A percentile compares a stretch with the other conserved stretches of the same genome.
Evolutionary conservation across 2,888 invertebrate genomes (phyloP).

Genomic region (Ennomos quercinarius): DNA sequence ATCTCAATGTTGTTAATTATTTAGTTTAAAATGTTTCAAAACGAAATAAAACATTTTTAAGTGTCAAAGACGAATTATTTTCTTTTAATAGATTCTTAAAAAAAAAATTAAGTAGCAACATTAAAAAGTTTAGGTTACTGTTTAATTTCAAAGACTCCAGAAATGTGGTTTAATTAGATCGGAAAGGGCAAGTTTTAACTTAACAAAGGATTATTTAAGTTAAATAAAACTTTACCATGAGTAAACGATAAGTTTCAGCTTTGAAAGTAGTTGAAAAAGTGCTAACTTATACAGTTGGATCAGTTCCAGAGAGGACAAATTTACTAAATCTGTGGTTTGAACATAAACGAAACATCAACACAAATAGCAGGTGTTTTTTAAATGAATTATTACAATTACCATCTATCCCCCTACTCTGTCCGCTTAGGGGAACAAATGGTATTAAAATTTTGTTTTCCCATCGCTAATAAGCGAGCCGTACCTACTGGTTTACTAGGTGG

Average conservation of each 20-base stretch:
- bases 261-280: slow-evolving; percentile 6
- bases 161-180: slow-evolving; percentile 9
- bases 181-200: background rate
- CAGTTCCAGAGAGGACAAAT: background rate
- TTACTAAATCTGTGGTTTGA: background rate
- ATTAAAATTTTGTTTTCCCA: no score
- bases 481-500: no score
- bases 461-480: no score
- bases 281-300: slow-evolving; percentile 6
- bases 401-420: no score
- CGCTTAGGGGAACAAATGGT: no score
- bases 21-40: slow-evolving; percentile 50
- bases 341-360: background rate
- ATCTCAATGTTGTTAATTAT: slow-evolving; percentile 47
- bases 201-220: slow-evolving; percentile 22
- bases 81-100: slow-evolving; percentile 45
- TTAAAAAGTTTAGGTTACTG: slow-evolving; percentile 11
- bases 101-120: slow-evolving; percentile 36
- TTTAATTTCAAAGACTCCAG: slow-evolving; percentile 3
- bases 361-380: no score
- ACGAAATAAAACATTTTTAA: slow-evolving; percentile 48
- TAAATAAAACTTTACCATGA: slow-evolving; percentile 18
- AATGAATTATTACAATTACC: no score
- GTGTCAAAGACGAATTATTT: slow-evolving; percentile 43
- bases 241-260: slow-evolving; percentile 1